A percentile compares a stretch with the other conserved stretches of the same genome.
These are phyloP conservation scores for Drosophila navojoa DNA, from an alignment of 1,140 invertebrate genomes.

Conservation along the genomic window DNA sequence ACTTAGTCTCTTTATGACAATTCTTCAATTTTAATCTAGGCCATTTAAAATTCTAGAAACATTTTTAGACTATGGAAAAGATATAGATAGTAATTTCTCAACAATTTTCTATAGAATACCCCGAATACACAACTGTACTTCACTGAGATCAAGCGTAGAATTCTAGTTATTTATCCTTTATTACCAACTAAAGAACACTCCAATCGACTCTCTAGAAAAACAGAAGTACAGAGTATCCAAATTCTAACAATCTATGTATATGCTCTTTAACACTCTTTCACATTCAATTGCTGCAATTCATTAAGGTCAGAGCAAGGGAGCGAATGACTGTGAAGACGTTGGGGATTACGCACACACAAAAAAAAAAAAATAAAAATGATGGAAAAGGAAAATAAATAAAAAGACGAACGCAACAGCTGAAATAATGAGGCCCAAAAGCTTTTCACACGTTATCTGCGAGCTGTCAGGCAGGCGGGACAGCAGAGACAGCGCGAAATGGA, in stretches of 20 bases:
- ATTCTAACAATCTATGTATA: neutral
- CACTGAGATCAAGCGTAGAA: neutral
- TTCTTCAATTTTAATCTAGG: too few species aligned
- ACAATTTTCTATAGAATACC: too few species aligned
- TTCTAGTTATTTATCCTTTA: too few species aligned
- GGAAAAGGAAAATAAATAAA: neutral
- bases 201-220: too few species aligned
- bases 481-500: neutral
- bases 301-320: neutral
- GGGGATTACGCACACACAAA: constrained; percentile 8
- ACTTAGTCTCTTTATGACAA: too few species aligned
- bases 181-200: too few species aligned
- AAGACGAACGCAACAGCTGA: constrained; percentile 1
- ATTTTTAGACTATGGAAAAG: too few species aligned
- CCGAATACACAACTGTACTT: neutral
- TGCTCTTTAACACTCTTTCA: constrained; percentile 1
- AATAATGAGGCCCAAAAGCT: neutral
- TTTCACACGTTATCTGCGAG: constrained; percentile 22
- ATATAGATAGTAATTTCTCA: too few species aligned
- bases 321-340: neutral
- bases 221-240: neutral
- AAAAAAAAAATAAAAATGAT: neutral
- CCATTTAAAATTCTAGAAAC: too few species aligned
- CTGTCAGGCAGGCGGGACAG: constrained; percentile 2
- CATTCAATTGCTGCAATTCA: constrained; percentile 11